phyloP scores from a whole-genome alignment of 2,888 invertebrate genomes.

The Aporophyla nigra region DNA sequence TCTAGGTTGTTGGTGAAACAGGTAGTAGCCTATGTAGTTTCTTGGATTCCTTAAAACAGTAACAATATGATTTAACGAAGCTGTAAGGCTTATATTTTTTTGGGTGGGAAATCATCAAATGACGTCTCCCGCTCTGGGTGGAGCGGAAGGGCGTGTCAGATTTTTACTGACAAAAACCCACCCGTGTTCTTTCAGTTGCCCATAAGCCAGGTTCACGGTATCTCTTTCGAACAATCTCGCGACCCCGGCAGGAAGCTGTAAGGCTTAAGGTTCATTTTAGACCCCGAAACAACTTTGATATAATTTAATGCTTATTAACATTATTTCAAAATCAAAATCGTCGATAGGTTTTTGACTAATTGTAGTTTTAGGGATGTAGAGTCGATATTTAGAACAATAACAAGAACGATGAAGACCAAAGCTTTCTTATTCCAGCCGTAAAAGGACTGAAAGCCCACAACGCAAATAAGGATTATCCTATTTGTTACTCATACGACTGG shows the following conservation, averaged over 20 bases:
- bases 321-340: no score
- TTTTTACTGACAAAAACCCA: no score
- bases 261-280: not conserved
- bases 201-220: no score
- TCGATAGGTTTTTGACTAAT: not conserved
- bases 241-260: no score
- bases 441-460: not conserved
- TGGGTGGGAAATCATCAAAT: no score
- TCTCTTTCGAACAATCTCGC: no score
- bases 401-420: not conserved
- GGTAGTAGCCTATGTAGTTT: not conserved
- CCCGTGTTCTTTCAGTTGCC: no score
- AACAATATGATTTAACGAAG: not conserved
- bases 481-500: conserved; percentile 26
- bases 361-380: not conserved
- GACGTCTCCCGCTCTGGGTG: no score
- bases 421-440: not conserved
- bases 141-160: no score
- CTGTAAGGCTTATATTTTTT: no score
- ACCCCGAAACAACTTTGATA: not conserved
- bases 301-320: no score
- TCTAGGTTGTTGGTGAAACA: not conserved
- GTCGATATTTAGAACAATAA: not conserved
- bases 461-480: not conserved
- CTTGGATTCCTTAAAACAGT: not conserved